Evolutionary conservation across 2,113 vertebrate genomes (phyloP), one percentile per base, ranked within the genome.

Genomic region (Thryonomys swinderianus): DNA sequence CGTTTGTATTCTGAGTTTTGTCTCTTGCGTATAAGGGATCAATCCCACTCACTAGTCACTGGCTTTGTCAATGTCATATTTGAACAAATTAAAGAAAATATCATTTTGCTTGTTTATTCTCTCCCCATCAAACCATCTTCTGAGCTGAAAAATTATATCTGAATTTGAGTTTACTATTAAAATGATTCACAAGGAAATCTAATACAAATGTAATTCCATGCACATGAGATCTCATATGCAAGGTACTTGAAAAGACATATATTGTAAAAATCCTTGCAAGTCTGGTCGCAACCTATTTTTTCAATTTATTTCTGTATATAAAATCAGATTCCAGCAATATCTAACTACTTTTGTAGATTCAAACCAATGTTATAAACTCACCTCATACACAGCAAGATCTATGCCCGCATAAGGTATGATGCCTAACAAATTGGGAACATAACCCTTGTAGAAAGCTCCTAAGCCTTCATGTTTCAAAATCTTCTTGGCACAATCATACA

Each of bases 351-450:
- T 84, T 79, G 81, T 40, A 76, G 34, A 83, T 81, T 64, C 53
- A 80, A 76, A 94, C 42, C 11, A 37, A 0, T 34, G 17, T 87
- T 80, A n/a, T 85, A 95, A 93, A 95, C 98, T 98, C 97, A 99
- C 99, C 99, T 99, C 99, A 97, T 99, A 99, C 92, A 99, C 98
- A 91, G 99, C 99, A 30, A 99, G 99, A 95, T 99, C 99, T 86
- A 99, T 99, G 88, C 99, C 99, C 64, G 99, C 99, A 2, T 99
- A 99, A 80, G 99, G 99, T 98, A 99, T 99, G 96, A 99, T 99
- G 85, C 99, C 99, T 91, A 99, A 91, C 95, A 99, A 98, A 96
- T 99, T 99, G 90, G 99, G 99, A 97, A 99, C 20, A 85, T 99
- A 99, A 82, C 99, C 99, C 98, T 99, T 99, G 97, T 99, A 99